Evolutionary conservation across 1,140 invertebrate species (phyloP).

Genomic region (Heterodera schachtii): DNA sequence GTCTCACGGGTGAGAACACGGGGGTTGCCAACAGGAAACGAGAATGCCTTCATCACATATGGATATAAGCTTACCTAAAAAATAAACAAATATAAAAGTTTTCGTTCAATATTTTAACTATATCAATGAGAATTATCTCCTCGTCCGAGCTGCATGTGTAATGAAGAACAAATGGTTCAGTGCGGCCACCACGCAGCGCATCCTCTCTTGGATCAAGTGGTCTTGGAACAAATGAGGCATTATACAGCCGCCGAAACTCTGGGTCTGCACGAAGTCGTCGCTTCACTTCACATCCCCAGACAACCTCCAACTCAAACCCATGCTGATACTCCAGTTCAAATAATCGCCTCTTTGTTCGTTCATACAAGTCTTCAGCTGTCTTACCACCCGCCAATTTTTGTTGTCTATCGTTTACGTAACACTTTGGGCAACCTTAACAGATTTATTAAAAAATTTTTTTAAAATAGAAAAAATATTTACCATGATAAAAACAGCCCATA

Average conservation of each 20-base stretch:
- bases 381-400: background rate
- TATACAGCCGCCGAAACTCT: background rate
- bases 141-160: too few relatives aligned
- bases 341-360: background rate
- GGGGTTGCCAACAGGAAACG: background rate
- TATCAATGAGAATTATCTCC: too few relatives aligned
- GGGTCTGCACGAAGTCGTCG: background rate
- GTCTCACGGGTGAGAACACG: background rate
- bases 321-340: background rate
- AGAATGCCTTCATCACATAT: background rate
- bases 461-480: background rate
- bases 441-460: background rate
- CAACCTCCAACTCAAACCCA: conserved; percentile 12
- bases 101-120: too few relatives aligned
- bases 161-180: too few relatives aligned
- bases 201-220: conserved; percentile 8
- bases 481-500: conserved; percentile 18
- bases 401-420: background rate
- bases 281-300: background rate
- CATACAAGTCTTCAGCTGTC: conserved; percentile 17
- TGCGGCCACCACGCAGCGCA: too few relatives aligned
- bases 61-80: too few relatives aligned
- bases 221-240: background rate
- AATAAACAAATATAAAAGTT: too few relatives aligned
- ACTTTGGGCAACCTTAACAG: conserved; percentile 5